Evolutionary conservation across 2,113 vertebrate species (phyloP).

Genomic region (Pagrus major): DNA sequence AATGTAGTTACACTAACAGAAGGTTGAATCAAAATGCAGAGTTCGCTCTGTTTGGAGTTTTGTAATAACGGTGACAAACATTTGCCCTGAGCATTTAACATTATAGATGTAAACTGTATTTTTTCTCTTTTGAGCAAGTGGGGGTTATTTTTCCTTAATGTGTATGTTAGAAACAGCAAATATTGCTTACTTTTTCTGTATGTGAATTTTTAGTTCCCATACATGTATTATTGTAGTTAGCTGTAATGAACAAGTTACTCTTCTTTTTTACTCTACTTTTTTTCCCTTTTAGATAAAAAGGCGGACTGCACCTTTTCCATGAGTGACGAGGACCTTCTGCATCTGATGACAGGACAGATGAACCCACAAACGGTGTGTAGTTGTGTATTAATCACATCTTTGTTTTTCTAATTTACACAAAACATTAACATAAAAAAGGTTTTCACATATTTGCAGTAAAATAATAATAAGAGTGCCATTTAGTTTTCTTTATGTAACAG

Average conservation of each 20-base stretch:
- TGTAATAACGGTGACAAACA: neutral
- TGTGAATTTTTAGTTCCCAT: neutral
- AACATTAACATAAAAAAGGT: neutral
- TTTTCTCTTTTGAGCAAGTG: neutral
- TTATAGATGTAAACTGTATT: neutral
- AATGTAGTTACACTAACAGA: neutral
- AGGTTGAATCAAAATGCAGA: neutral
- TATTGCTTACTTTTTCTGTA: neutral
- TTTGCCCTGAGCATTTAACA: neutral
- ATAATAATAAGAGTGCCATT: neutral
- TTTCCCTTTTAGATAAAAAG: slow-evolving; percentile 85
- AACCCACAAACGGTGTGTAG: slow-evolving; percentile 90
- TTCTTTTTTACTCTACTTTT: no score
- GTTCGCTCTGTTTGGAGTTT: neutral
- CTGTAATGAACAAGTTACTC: neutral
- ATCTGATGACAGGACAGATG: slow-evolving; percentile 93
- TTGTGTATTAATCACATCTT: neutral
- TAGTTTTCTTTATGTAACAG: neutral
- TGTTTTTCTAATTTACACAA: neutral
- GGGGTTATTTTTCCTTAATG: neutral
- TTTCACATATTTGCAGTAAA: neutral
- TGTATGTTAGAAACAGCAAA: neutral
- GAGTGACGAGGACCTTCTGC: slow-evolving; percentile 89
- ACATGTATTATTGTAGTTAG: neutral
- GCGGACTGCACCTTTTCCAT: slow-evolving; percentile 92